Percentiles rank a stretch among this genome's conserved stretches.
These are phyloP conservation scores for Tethea ocularis DNA, from an alignment of 2,888 invertebrate species.

Conservation along the genomic window DNA sequence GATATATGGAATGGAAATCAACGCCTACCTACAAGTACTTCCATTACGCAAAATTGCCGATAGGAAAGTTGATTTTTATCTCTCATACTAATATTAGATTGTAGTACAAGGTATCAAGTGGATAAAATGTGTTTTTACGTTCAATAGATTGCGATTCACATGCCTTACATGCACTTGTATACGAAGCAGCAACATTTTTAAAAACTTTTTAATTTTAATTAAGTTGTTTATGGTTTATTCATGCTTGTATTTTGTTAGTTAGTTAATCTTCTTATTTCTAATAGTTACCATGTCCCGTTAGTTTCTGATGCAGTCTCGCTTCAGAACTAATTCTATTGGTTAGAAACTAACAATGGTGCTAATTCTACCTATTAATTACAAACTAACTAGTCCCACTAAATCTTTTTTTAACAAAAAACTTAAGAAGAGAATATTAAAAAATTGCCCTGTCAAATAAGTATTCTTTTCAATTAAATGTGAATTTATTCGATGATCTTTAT, in stretches of 20 bases:
- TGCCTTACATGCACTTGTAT: constrained; percentile 3
- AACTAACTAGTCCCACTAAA: too few species aligned
- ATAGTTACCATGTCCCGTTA: too few species aligned
- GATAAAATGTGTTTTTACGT: constrained; percentile 3
- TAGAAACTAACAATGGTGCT: too few species aligned
- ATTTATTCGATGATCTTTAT: too few species aligned
- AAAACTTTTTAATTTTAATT: neutral
- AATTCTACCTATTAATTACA: too few species aligned
- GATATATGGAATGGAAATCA: constrained; percentile 9
- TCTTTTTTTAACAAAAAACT: too few species aligned
- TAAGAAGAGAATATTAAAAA: too few species aligned
- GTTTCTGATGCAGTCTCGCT: too few species aligned
- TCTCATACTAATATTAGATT: constrained; percentile 15
- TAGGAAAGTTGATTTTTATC: constrained; percentile 14
- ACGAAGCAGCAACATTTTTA: neutral
- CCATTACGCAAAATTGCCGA: constrained; percentile 12
- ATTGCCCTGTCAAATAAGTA: too few species aligned
- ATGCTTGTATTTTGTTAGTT: neutral
- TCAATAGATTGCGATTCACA: neutral
- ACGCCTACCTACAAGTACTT: constrained; percentile 12
- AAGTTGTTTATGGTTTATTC: neutral
- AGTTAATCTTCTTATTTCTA: neutral
- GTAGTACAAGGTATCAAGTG: constrained; percentile 13
- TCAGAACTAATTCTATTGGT: too few species aligned
- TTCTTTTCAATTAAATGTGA: too few species aligned